phyloP scores from a whole-genome alignment of 2,888 invertebrate species.

The Chrysolina americana region DNA sequence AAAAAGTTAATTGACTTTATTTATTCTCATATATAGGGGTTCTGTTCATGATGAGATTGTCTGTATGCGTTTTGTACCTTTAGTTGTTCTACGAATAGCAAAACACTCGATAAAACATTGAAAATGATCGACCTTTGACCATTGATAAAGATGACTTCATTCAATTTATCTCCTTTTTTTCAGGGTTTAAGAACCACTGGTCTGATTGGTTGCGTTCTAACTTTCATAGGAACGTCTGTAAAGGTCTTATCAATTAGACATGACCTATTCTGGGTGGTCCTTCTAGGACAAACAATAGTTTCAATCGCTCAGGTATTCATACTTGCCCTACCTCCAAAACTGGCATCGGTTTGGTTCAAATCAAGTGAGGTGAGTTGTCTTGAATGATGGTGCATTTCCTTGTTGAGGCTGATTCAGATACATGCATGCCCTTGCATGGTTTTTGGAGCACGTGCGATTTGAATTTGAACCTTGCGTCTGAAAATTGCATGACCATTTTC shows the following conservation, averaged over 20 bases:
- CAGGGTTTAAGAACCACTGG: constrained; percentile 89
- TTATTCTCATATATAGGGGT: too few relatives aligned
- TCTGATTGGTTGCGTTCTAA: constrained; percentile 85
- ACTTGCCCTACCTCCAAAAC: constrained; percentile 88
- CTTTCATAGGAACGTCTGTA: constrained; percentile 89
- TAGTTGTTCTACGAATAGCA: too few relatives aligned
- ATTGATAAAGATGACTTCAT: background rate
- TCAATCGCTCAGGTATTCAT: constrained; percentile 92
- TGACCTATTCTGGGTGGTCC: constrained; percentile 87
- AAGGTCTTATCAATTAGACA: constrained; percentile 88
- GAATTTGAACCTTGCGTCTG: too few relatives aligned
- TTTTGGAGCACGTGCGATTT: too few relatives aligned
- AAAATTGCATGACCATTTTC: too few relatives aligned
- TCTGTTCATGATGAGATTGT: too few relatives aligned
- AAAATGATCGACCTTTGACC: too few relatives aligned
- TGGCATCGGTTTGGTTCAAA: constrained; percentile 98
- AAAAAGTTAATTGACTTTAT: too few relatives aligned
- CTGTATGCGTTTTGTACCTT: too few relatives aligned
- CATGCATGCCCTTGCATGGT: too few relatives aligned
- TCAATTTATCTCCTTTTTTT: constrained; percentile 18
- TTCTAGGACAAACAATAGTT: constrained; percentile 89
- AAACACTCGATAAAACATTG: too few relatives aligned
- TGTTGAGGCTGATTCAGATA: too few relatives aligned
- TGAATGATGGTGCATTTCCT: background rate
- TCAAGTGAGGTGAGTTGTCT: constrained; percentile 81